A percentile compares a stretch with the other conserved stretches of the same genome.
Evolutionary conservation across 92 coral and sea anemone genomes (phyloP).

Genomic region (Heliopora coerulea): DNA sequence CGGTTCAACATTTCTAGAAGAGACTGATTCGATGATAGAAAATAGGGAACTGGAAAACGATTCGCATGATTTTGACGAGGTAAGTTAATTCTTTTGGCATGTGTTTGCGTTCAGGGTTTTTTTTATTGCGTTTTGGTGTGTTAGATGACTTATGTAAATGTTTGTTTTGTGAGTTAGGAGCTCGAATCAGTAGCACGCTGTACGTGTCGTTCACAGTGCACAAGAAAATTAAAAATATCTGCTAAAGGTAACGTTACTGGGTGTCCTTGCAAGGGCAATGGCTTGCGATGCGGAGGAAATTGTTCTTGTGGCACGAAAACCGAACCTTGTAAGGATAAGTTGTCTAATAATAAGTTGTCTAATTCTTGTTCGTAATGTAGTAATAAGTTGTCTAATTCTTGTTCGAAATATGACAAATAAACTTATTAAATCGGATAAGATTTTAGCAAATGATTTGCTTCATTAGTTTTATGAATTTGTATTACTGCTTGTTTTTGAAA

Average conservation of each 20-base stretch:
- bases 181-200: constrained; percentile 41
- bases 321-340: constrained; percentile 36
- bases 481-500: too few relatives aligned
- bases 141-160: background rate
- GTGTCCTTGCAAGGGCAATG: constrained; percentile 40
- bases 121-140: background rate
- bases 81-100: background rate
- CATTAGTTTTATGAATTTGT: too few relatives aligned
- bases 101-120: background rate
- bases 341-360: too few relatives aligned
- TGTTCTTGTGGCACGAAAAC: constrained; percentile 40
- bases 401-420: too few relatives aligned
- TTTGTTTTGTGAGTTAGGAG: background rate
- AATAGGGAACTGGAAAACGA: constrained; percentile 15
- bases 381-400: too few relatives aligned
- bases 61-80: constrained; percentile 35
- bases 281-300: constrained; percentile 34
- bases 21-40: constrained; percentile 8
- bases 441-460: too few relatives aligned
- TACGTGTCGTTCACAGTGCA: constrained; percentile 37
- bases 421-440: too few relatives aligned
- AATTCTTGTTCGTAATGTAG: too few relatives aligned
- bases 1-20: constrained; percentile 10
- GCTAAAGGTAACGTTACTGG: constrained; percentile 34
- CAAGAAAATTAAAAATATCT: constrained; percentile 35